Evolutionary conservation across 2,797 vertebrate genomes (phyloP).

Genomic region (Trichosurus vulpecula): DNA sequence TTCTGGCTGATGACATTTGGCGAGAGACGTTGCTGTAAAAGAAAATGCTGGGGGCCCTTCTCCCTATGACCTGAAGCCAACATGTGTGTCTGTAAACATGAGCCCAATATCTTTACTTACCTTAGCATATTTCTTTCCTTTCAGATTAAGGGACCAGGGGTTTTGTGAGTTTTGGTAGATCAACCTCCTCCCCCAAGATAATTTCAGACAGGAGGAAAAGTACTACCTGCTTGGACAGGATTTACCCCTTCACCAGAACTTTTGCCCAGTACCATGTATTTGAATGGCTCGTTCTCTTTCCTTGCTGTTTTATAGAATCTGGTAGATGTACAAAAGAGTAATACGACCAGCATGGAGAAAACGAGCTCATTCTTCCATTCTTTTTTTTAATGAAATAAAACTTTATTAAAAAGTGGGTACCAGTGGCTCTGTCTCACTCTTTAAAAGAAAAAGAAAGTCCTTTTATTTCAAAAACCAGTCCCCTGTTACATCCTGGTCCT

Average conservation of each 20-base stretch:
- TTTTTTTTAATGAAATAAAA: neutral
- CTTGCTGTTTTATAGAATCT: neutral
- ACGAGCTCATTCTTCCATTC: neutral
- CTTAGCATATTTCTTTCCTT: neutral
- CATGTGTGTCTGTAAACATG: neutral
- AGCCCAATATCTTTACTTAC: neutral
- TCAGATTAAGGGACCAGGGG: neutral
- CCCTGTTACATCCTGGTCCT: neutral
- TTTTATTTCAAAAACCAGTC: neutral
- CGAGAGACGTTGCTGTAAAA: neutral
- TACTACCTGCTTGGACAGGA: neutral
- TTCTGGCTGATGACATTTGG: neutral
- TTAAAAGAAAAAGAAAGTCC: neutral
- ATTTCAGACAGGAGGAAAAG: neutral
- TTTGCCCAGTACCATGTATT: neutral
- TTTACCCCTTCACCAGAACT: neutral
- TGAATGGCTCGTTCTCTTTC: neutral
- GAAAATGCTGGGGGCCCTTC: neutral
- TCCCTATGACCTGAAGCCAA: neutral
- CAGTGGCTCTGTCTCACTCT: neutral
- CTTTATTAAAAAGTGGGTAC: neutral
- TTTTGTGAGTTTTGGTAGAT: neutral
- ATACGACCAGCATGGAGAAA: neutral
- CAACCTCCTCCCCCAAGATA: neutral
- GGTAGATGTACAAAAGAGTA: neutral